Conservation (phyloP, 2,888 invertebrate genomes). For the Cataglyphis altisquamis region DNA sequence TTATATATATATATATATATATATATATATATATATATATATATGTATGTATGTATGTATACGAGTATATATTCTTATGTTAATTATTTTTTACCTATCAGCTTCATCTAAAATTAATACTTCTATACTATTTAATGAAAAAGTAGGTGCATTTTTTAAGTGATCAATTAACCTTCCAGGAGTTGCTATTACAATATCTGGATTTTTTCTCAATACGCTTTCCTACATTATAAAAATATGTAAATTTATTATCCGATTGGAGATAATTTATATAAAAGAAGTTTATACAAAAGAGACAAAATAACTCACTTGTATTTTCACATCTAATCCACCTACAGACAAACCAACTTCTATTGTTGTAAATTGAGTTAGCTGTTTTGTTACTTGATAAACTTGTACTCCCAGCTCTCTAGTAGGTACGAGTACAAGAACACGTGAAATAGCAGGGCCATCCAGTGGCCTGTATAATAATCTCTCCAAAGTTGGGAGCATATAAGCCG, state of each 20-base stretch:
- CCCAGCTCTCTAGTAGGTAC: slow-evolving; percentile 99
- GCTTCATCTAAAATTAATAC: slow-evolving; percentile 94
- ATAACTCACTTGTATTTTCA: slow-evolving; percentile 89
- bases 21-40: neutral
- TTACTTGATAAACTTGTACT: slow-evolving; percentile 98
- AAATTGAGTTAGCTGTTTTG: slow-evolving; percentile 95
- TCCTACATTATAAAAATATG: slow-evolving; percentile 87
- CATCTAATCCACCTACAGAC: slow-evolving; percentile 95
- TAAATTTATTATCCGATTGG: neutral
- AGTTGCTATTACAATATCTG: slow-evolving; percentile 99
- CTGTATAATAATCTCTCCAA: slow-evolving; percentile 96
- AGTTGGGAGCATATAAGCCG: slow-evolving; percentile 99
- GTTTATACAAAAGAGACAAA: neutral
- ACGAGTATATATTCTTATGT: neutral
- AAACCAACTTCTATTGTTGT: slow-evolving; percentile 93
- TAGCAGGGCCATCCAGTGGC: slow-evolving; percentile 90
- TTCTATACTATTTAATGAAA: slow-evolving; percentile 96
- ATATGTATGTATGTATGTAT: neutral
- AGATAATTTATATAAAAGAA: neutral
- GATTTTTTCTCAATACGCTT: slow-evolving; percentile 93
- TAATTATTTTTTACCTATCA: slow-evolving; percentile 87
- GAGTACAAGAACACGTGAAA: slow-evolving; percentile 95
- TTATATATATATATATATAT: neutral
- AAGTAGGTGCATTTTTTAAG: slow-evolving; percentile 97
- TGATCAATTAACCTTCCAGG: slow-evolving; percentile 99